Conservation (phyloP, 2,888 invertebrate species). For the Drepanosiphum platanoidis region DNA sequence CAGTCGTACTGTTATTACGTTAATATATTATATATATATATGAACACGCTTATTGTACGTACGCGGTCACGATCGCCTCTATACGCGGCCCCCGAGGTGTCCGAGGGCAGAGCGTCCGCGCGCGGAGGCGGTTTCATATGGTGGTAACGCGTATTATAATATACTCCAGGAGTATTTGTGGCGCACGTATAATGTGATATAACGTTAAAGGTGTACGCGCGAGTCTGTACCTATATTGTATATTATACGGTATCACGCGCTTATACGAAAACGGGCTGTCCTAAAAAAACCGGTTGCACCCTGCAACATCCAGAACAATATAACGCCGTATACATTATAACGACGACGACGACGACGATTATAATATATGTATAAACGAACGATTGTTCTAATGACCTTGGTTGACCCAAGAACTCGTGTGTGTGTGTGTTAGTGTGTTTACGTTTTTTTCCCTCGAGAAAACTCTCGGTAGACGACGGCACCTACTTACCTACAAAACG, state of each 20-base stretch:
- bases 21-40: no score
- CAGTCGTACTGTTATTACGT: neutral
- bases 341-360: neutral
- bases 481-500: neutral
- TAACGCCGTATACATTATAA: no score
- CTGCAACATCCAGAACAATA: constrained; percentile 48
- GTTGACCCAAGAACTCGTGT: constrained; percentile 34
- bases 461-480: constrained; percentile 12
- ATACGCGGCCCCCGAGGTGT: constrained; percentile 19
- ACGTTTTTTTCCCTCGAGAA: constrained; percentile 17
- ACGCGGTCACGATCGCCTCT: neutral
- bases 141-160: neutral
- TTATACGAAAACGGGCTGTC: constrained; percentile 6
- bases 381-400: constrained; percentile 51
- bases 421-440: neutral
- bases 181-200: neutral
- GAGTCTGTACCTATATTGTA: neutral
- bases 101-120: neutral
- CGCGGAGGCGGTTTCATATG: neutral
- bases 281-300: constrained; percentile 55
- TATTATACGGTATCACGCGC: no score
- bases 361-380: neutral
- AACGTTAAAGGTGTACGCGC: neutral
- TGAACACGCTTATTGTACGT: neutral
- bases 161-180: neutral